Evolutionary conservation across 2,888 invertebrate genomes (phyloP).

Genomic region (Pemphredon lugubris): DNA sequence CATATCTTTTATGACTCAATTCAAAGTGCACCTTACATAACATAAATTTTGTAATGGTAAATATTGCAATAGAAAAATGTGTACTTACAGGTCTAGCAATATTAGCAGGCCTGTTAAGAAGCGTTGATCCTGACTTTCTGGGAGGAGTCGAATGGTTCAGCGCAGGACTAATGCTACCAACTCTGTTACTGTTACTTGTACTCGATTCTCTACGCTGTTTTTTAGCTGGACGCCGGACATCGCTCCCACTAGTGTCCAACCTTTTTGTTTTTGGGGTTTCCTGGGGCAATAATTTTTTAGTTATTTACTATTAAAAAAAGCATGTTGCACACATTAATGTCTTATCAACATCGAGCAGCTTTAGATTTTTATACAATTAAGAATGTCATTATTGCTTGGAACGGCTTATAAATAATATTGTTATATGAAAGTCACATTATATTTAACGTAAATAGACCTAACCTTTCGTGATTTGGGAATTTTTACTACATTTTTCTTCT

Average conservation of each 20-base stretch:
- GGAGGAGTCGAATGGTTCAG: conserved; percentile 83
- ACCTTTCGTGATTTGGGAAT: conserved; percentile 81
- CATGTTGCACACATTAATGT: too few species aligned
- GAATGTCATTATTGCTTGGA: neutral
- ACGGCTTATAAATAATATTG: neutral
- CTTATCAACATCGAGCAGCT: too few species aligned
- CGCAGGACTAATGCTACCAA: conserved; percentile 81
- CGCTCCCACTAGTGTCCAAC: conserved; percentile 72
- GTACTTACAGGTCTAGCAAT: conserved; percentile 87
- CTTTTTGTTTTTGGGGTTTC: conserved; percentile 78
- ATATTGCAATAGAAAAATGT: conserved; percentile 6
- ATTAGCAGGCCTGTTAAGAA: conserved; percentile 87
- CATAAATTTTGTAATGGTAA: too few species aligned
- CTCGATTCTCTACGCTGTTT: conserved; percentile 80
- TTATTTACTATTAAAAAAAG: conserved; percentile 11
- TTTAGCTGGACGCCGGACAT: conserved; percentile 75
- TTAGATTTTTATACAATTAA: neutral
- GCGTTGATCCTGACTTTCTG: conserved; percentile 82
- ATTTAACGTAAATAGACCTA: conserved; percentile 35
- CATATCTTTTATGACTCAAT: too few species aligned
- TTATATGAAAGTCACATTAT: neutral
- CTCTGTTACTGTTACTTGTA: conserved; percentile 81
- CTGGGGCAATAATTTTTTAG: conserved; percentile 57
- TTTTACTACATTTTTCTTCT: conserved; percentile 76
- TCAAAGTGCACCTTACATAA: too few species aligned